A percentile compares a stretch with the other conserved stretches of the same genome.
Evolutionary conservation across 2,888 invertebrate genomes (phyloP).

Genomic region (Platyscelio sp.): DNA sequence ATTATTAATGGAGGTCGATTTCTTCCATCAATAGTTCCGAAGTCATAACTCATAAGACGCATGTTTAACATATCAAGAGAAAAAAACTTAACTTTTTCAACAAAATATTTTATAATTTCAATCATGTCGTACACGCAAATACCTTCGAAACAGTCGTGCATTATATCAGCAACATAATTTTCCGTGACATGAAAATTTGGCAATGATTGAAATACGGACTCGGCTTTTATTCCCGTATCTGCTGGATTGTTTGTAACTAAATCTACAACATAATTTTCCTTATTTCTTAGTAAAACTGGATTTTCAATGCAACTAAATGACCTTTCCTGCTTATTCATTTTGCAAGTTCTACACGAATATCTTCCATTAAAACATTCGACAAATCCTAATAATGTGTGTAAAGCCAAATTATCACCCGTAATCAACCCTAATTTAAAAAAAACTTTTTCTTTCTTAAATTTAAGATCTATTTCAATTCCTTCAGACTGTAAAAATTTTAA

Average conservation of each 20-base stretch:
- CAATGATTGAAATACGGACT: constrained; percentile 16
- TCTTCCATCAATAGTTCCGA: constrained; percentile 26
- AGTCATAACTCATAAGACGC: constrained; percentile 34
- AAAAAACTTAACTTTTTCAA: constrained; percentile 30
- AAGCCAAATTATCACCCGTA: constrained; percentile 44
- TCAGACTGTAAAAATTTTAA: constrained; percentile 43
- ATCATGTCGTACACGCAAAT: constrained; percentile 31
- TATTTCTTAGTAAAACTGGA: constrained; percentile 8
- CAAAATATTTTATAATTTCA: constrained; percentile 52
- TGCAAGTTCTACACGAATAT: constrained; percentile 55
- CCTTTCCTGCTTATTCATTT: constrained; percentile 17
- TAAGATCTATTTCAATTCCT: constrained; percentile 51
- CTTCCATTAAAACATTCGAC: constrained; percentile 60
- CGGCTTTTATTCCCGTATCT: constrained; percentile 23
- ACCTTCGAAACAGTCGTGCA: constrained; percentile 34
- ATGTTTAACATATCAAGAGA: constrained; percentile 52
- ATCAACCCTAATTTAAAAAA: constrained; percentile 60
- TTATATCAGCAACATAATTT: constrained; percentile 35
- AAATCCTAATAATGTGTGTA: constrained; percentile 20
- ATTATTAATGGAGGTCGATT: constrained; percentile 46
- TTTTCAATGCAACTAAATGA: neutral
- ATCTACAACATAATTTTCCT: constrained; percentile 21
- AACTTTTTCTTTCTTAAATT: constrained; percentile 8
- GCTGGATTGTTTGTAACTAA: neutral
- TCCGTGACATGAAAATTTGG: constrained; percentile 24